phyloP scores from a whole-genome alignment of 1,140 invertebrate genomes.

The Tetragonula clypearis region DNA sequence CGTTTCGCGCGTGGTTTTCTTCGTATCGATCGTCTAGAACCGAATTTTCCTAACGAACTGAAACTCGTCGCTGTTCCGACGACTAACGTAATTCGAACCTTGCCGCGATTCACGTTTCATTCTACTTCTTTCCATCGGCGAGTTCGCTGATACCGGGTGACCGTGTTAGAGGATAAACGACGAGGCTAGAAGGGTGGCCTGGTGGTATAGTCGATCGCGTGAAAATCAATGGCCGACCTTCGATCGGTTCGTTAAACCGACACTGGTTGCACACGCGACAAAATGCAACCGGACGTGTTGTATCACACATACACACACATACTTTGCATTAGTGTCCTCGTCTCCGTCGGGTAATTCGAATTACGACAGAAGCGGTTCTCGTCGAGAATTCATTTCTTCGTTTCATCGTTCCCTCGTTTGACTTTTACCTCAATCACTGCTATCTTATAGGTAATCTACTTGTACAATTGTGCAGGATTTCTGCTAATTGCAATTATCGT shows the following conservation, averaged over 20 bases:
- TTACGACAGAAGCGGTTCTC: slow-evolving; percentile 29
- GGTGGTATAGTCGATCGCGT: slow-evolving; percentile 47
- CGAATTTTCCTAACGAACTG: background rate
- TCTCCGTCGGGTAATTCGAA: slow-evolving; percentile 39
- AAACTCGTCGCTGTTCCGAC: background rate
- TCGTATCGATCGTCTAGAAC: background rate
- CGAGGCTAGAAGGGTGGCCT: background rate
- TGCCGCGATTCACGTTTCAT: too few species aligned
- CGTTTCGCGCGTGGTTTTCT: background rate
- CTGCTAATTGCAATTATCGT: background rate
- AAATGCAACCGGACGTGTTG: slow-evolving; percentile 56
- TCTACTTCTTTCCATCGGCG: background rate
- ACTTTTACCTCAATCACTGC: background rate
- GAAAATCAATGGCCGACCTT: slow-evolving; percentile 63
- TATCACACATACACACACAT: background rate
- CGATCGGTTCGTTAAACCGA: slow-evolving; percentile 64
- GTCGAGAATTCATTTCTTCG: background rate
- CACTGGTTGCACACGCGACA: slow-evolving; percentile 27
- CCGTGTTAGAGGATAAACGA: slow-evolving; percentile 35
- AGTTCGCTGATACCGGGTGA: slow-evolving; percentile 7
- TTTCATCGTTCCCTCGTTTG: background rate
- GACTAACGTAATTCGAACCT: background rate
- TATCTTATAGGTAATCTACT: background rate
- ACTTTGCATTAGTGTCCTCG: slow-evolving; percentile 47
- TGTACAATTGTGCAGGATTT: background rate